A percentile compares a stretch with the other conserved stretches of the same genome.
These are phyloP conservation scores for Amniataba percoides DNA, from an alignment of 2,797 vertebrate genomes.

Conservation along the genomic window DNA sequence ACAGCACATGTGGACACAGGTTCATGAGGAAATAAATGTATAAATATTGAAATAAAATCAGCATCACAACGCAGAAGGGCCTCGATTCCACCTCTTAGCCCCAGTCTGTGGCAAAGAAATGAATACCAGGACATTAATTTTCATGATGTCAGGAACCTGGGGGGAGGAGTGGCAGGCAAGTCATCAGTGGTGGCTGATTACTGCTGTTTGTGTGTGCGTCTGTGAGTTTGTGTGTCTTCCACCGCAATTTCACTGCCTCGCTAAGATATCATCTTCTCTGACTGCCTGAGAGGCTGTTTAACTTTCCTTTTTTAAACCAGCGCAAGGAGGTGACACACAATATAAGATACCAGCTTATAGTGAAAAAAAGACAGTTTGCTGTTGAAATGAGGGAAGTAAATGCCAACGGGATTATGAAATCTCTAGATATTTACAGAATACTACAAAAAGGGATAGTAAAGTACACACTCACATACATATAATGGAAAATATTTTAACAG, in stretches of 20 bases:
- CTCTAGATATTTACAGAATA: background rate
- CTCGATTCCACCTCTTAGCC: slow-evolving; percentile 56
- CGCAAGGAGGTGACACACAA: background rate
- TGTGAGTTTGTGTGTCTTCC: slow-evolving; percentile 29
- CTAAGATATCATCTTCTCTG: slow-evolving; percentile 4
- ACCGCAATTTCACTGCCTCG: slow-evolving; percentile 14
- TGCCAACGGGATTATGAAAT: background rate
- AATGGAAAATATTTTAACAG: background rate
- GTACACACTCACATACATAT: background rate
- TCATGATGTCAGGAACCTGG: slow-evolving; percentile 57
- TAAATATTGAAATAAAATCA: slow-evolving; percentile 71
- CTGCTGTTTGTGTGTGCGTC: slow-evolving; percentile 38
- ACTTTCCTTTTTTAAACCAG: slow-evolving; percentile 27
- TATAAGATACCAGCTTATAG: background rate
- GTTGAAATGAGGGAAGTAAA: background rate
- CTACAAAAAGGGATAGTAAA: background rate
- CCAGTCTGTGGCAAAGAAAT: slow-evolving; percentile 57
- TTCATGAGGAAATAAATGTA: slow-evolving; percentile 60
- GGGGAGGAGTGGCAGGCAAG: slow-evolving; percentile 42
- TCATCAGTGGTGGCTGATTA: slow-evolving; percentile 69
- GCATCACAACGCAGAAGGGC: slow-evolving; percentile 48
- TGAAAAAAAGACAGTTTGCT: background rate
- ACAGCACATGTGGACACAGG: slow-evolving; percentile 33
- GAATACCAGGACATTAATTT: slow-evolving; percentile 73
- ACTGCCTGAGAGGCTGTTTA: slow-evolving; percentile 43